Percentiles rank a stretch among this genome's conserved stretches.
phyloP scores from a whole-genome alignment of 2,113 vertebrate species.

The Heterotilapia buettikoferi region DNA sequence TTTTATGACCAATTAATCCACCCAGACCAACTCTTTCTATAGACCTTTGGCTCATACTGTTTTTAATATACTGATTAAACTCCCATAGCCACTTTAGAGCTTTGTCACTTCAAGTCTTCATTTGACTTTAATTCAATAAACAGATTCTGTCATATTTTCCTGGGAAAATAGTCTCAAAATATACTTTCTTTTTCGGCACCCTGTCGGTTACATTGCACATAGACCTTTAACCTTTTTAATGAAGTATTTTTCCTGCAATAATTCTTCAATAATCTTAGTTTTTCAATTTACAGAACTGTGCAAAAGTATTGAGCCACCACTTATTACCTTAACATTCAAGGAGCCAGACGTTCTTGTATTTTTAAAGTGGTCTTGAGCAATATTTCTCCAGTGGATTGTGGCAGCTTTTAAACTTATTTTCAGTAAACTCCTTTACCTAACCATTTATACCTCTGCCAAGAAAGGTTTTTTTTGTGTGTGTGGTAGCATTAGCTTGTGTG shows the following conservation, averaged over 20 bases:
- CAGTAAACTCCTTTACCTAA: background rate
- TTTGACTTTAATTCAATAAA: background rate
- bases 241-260: background rate
- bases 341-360: background rate
- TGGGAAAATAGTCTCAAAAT: background rate
- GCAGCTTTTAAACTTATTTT: background rate
- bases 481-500: background rate
- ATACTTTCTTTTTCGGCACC: background rate
- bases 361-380: background rate
- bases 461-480: background rate
- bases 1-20: background rate
- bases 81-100: background rate
- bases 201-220: background rate
- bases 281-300: background rate
- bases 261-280: background rate
- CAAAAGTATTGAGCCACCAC: background rate
- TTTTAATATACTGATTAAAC: background rate
- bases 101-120: background rate
- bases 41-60: background rate
- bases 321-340: background rate
- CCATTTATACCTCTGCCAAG: background rate
- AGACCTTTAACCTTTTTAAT: background rate
- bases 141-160: background rate
- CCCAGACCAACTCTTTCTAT: background rate
- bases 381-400: background rate